These are phyloP conservation scores for Bombus sibiricus DNA, from an alignment of 1,140 invertebrate genomes.

Conservation along the genomic window DNA sequence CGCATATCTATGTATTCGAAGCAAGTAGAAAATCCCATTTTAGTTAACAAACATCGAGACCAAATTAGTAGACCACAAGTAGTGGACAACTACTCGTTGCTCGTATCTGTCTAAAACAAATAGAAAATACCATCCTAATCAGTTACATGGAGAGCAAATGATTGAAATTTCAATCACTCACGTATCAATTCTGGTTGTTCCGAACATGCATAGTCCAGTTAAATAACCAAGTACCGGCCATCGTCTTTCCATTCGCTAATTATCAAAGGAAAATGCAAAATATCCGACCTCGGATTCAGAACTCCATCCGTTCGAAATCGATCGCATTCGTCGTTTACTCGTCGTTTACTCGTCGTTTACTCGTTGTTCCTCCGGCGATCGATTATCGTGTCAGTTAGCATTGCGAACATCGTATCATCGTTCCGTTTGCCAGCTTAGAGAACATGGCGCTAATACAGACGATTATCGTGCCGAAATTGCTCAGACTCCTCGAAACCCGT, in stretches of 20 bases:
- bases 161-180: no score
- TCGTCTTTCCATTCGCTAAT: background rate
- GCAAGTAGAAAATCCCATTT: no score
- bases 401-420: constrained; percentile 32
- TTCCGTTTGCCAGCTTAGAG: constrained; percentile 56
- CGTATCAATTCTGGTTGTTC: no score
- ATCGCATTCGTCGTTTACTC: background rate
- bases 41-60: no score
- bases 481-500: constrained; percentile 40
- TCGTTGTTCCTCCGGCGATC: constrained; percentile 32
- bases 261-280: background rate
- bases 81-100: no score
- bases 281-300: no score
- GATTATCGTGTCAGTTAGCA: constrained; percentile 33
- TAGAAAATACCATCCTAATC: no score
- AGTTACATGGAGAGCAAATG: no score
- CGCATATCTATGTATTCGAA: no score
- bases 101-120: no score
- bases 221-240: background rate
- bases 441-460: constrained; percentile 62
- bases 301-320: background rate
- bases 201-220: no score
- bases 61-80: no score
- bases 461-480: constrained; percentile 65
- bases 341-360: background rate